phyloP scores from a whole-genome alignment of 1,140 invertebrate species.

The Luehdorfia chinensis region DNA sequence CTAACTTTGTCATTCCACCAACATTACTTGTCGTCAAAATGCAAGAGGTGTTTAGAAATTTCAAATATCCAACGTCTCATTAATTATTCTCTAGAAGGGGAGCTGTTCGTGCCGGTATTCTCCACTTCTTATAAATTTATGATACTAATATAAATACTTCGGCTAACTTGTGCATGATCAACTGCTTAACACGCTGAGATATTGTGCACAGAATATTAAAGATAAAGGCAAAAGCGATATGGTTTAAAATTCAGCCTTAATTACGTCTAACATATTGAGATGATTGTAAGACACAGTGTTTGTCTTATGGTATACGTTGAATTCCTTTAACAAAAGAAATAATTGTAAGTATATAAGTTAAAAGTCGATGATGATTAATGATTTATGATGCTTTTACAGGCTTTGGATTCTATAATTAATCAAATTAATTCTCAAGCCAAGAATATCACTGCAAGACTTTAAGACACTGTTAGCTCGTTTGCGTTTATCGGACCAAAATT shows the following conservation, averaged over 20 bases:
- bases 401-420: no score
- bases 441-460: no score
- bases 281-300: no score
- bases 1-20: slow-evolving; percentile 16
- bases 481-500: no score
- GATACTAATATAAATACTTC: slow-evolving; percentile 72
- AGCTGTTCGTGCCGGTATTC: slow-evolving; percentile 47
- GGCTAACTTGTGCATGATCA: slow-evolving; percentile 47
- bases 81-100: slow-evolving; percentile 53
- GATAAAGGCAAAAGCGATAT: not conserved
- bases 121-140: slow-evolving; percentile 69
- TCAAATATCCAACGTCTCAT: slow-evolving; percentile 53
- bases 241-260: not conserved
- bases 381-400: no score
- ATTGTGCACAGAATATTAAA: slow-evolving; percentile 7
- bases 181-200: slow-evolving; percentile 27
- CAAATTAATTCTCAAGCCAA: no score
- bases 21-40: slow-evolving; percentile 34
- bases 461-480: no score
- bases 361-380: no score
- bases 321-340: no score
- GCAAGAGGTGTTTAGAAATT: slow-evolving; percentile 51
- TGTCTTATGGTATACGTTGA: no score
- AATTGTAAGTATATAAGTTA: no score
- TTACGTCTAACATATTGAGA: no score